Percentiles rank a stretch among this genome's conserved stretches.
phyloP scores from a whole-genome alignment of 2,888 invertebrate genomes.

The Stictocephala bisonia region DNA sequence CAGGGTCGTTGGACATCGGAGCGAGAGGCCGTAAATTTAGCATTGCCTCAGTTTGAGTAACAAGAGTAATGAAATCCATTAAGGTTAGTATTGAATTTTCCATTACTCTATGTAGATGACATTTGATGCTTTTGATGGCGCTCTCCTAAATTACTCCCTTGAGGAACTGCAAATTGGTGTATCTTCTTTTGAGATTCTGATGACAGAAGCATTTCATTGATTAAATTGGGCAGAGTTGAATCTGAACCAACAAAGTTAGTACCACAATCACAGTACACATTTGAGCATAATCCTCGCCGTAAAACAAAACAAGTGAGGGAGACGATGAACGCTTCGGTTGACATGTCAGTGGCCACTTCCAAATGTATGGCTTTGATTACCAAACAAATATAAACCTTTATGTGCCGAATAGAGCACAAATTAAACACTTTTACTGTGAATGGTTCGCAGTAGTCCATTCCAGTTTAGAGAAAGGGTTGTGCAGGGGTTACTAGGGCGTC shows the following conservation, averaged over 20 bases:
- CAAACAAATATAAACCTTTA: constrained; percentile 54
- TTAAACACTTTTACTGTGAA: constrained; percentile 39
- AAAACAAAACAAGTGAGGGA: constrained; percentile 52
- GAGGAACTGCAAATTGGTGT: constrained; percentile 50
- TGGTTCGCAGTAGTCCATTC: constrained; percentile 49
- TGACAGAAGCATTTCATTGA: constrained; percentile 20
- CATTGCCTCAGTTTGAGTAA: constrained; percentile 30
- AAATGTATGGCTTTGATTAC: constrained; percentile 55
- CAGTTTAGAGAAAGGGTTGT: constrained; percentile 37
- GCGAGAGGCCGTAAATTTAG: constrained; percentile 41
- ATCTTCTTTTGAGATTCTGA: constrained; percentile 54
- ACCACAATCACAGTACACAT: constrained; percentile 55
- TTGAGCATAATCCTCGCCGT: constrained; percentile 49
- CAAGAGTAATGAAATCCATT: constrained; percentile 34
- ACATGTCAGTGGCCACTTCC: constrained; percentile 51
- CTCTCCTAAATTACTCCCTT: constrained; percentile 54
- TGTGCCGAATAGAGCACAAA: constrained; percentile 27
- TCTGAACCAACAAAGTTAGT: constrained; percentile 55
- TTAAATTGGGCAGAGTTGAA: constrained; percentile 23
- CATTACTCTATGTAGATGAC: constrained; percentile 33
- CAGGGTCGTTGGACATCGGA: too few relatives aligned
- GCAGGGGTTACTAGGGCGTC: constrained; percentile 21
- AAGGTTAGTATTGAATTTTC: constrained; percentile 15
- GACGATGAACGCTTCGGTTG: constrained; percentile 53
- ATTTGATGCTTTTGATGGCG: constrained; percentile 34